These are phyloP conservation scores for Cyclina sinensis DNA, from an alignment of 1,140 invertebrate genomes.

Conservation along the genomic window DNA sequence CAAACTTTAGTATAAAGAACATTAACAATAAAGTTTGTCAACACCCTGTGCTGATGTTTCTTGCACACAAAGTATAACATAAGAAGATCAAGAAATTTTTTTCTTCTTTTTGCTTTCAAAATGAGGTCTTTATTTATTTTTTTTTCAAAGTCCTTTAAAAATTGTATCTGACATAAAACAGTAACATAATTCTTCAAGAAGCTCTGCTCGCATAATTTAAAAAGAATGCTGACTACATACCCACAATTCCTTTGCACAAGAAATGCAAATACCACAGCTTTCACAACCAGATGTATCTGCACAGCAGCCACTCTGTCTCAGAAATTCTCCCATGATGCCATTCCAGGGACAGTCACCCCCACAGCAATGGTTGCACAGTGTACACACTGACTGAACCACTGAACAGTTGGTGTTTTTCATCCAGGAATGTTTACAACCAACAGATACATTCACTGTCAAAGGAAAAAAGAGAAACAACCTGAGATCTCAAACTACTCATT, in stretches of 20 bases:
- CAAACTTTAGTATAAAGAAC: no score
- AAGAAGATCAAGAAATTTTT: no score
- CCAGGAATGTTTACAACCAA: slow-evolving; percentile 82
- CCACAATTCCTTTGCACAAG: slow-evolving; percentile 81
- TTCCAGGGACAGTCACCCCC: slow-evolving; percentile 77
- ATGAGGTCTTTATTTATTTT: no score
- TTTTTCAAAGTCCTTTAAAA: no score
- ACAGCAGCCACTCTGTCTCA: slow-evolving; percentile 77
- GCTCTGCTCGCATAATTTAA: no score
- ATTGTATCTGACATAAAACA: no score
- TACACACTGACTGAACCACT: slow-evolving; percentile 78
- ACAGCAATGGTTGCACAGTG: slow-evolving; percentile 82
- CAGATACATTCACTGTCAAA: slow-evolving; percentile 78
- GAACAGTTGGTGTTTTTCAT: slow-evolving; percentile 37
- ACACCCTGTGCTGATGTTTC: no score
- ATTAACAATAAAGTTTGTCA: no score
- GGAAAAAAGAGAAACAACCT: neutral
- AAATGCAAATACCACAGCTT: slow-evolving; percentile 81
- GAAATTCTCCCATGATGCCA: slow-evolving; percentile 75
- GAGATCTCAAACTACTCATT: no score
- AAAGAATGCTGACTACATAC: slow-evolving; percentile 65
- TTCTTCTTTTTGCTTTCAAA: no score
- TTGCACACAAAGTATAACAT: no score
- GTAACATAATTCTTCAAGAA: no score
- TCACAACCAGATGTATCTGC: slow-evolving; percentile 77